Base-by-base conservation (phyloP, 2,888 invertebrate genomes). In the Myopa testacea region DNA sequence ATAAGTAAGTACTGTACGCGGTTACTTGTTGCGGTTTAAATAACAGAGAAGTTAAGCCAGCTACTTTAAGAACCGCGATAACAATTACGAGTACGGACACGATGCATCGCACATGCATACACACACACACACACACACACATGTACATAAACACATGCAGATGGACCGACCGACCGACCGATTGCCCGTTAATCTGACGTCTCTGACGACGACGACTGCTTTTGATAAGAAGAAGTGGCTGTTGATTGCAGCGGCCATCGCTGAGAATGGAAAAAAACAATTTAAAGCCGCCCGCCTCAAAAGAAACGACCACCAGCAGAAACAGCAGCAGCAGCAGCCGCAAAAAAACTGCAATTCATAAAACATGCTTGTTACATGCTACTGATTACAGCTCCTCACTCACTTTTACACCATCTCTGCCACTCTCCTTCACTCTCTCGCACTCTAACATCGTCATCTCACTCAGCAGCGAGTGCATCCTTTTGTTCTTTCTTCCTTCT, bases 331-430 rank as follows among this genome's bases (percentile, higher is more conserved):
- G 26, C 10, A 34, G 34, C 26, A 26, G 19, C 62, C 4, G 19
- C 58, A 58, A n/a, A 34, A 8, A 4, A 37, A 55, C 8, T 55
- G 70, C 37, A 70, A 55, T 70, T 40, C 73, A 71, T 71, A 37
- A 19, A 38, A 19, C 50, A 62, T 62, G 12, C 58, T 58, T 3
- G 62, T 65, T 37, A 38, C 37, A 50, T 40, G 60, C 73, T 62
- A 40, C 62, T 73, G 73, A 73, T 73, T 63, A 45, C 60, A 19
- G 63, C 73, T 38, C 8, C 45, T 34, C 19, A 62, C 37, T 40
- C 19, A 8, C 40, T 58, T 12, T 26, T 26, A 26, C 26, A 26
- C 12, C 5, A 34, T 26, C 26, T 37, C 7, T n/a, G 19, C 3
- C 34, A 63, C 26, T 6, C 14, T 16, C 14, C 0, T 3, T 34